Evolutionary conservation across 2,113 vertebrate genomes (phyloP).

Genomic region (Athene cunicularia): DNA sequence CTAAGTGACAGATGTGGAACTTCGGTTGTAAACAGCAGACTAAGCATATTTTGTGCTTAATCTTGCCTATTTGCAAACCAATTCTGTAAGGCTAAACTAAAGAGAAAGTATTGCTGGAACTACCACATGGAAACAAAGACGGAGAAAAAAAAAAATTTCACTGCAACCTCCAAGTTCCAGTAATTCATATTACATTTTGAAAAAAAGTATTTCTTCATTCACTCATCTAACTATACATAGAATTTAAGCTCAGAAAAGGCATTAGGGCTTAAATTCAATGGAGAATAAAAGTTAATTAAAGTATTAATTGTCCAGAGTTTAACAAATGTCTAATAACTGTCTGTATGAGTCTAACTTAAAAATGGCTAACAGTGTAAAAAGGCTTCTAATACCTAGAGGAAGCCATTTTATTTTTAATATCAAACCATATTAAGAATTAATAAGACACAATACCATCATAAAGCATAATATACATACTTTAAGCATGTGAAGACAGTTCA

Average conservation of each 20-base stretch:
- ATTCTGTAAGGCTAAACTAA: neutral
- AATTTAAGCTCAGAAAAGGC: neutral
- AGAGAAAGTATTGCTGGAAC: neutral
- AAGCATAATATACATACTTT: neutral
- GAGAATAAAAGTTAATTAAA: neutral
- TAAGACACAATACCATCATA: neutral
- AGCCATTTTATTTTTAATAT: slow-evolving; percentile 59
- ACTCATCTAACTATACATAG: neutral
- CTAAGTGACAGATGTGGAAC: neutral
- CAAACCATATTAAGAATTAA: neutral
- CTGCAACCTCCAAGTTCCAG: neutral
- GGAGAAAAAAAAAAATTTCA: neutral
- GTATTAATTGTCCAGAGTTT: neutral
- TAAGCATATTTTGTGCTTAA: neutral
- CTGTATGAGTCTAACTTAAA: neutral
- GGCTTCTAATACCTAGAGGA: neutral
- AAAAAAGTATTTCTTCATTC: neutral
- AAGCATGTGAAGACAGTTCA: neutral
- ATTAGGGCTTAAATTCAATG: neutral
- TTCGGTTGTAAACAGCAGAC: neutral
- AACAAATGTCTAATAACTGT: neutral
- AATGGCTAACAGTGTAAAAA: slow-evolving; percentile 31
- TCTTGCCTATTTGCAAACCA: neutral
- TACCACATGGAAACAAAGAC: neutral
- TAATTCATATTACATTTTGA: neutral